phyloP scores from a whole-genome alignment of 2,888 invertebrate species.

The Napeogenes sylphis region DNA sequence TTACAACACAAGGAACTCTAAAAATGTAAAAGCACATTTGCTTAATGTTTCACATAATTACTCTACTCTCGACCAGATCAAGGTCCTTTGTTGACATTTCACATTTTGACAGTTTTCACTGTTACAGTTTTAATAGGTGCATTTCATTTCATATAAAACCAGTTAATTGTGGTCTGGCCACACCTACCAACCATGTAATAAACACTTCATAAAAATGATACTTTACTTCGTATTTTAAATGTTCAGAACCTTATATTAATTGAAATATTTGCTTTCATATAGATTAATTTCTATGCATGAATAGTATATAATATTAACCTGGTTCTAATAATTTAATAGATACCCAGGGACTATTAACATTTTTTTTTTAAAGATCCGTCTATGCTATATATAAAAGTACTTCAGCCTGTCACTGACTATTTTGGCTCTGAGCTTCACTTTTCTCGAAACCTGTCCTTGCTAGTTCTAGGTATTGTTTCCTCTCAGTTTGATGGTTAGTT shows the following conservation, averaged over 20 bases:
- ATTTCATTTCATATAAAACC: constrained; percentile 14
- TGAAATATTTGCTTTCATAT: no score
- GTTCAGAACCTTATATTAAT: not conserved
- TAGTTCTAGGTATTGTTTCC: constrained; percentile 53
- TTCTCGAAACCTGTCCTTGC: constrained; percentile 51
- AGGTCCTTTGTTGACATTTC: constrained; percentile 64
- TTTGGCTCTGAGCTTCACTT: constrained; percentile 19
- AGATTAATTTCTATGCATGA: no score
- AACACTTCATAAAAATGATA: not conserved
- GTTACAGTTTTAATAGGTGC: constrained; percentile 54
- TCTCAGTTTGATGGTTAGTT: constrained; percentile 59
- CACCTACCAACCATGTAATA: constrained; percentile 1
- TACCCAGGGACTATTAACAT: no score
- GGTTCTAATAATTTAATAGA: no score
- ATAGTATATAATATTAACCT: no score
- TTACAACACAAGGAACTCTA: constrained; percentile 10
- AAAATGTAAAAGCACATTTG: constrained; percentile 36
- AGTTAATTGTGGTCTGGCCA: constrained; percentile 10
- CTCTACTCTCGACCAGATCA: constrained; percentile 56
- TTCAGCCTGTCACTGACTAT: constrained; percentile 17
- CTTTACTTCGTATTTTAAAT: constrained; percentile 11
- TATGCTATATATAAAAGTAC: not conserved
- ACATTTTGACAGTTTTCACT: constrained; percentile 59
- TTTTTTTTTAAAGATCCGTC: constrained; percentile 15
- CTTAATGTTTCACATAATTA: constrained; percentile 62